Conservation (phyloP, 2,113 vertebrate species). For the Columbina picui region DNA sequence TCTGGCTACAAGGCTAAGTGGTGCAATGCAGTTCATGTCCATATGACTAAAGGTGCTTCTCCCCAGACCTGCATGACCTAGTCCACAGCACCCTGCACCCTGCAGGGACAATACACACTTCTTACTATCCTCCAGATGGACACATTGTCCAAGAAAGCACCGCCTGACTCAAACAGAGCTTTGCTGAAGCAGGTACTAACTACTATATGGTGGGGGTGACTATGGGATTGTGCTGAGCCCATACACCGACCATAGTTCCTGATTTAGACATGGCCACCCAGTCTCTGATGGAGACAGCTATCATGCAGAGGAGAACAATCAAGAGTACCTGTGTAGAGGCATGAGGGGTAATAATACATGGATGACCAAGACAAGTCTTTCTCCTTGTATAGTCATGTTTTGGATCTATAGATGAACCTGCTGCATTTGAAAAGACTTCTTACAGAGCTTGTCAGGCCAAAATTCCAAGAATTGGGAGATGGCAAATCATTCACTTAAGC, state of each 20-base stretch:
- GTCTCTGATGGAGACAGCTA: not conserved
- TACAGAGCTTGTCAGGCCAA: not conserved
- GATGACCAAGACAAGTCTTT: not conserved
- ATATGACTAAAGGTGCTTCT: not conserved
- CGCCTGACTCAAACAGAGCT: not conserved
- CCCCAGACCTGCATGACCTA: not conserved
- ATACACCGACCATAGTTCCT: not conserved
- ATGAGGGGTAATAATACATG: not conserved
- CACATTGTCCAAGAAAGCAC: not conserved
- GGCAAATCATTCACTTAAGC: not conserved
- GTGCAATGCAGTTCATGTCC: not conserved
- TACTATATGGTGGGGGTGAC: rapidly evolving
- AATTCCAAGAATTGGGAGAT: not conserved
- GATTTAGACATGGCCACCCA: not conserved
- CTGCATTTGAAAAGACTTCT: not conserved
- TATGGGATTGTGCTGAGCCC: not conserved
- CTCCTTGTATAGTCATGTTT: not conserved
- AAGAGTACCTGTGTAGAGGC: not conserved
- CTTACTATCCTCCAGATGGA: not conserved
- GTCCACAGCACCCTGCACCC: not conserved
- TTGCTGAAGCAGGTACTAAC: not conserved
- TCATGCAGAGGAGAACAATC: not conserved
- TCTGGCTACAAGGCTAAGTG: not conserved
- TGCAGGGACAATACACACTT: not conserved
- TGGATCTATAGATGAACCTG: not conserved